phyloP scores from a whole-genome alignment of 2,113 vertebrate genomes.

The Oryctolagus cuniculus region DNA sequence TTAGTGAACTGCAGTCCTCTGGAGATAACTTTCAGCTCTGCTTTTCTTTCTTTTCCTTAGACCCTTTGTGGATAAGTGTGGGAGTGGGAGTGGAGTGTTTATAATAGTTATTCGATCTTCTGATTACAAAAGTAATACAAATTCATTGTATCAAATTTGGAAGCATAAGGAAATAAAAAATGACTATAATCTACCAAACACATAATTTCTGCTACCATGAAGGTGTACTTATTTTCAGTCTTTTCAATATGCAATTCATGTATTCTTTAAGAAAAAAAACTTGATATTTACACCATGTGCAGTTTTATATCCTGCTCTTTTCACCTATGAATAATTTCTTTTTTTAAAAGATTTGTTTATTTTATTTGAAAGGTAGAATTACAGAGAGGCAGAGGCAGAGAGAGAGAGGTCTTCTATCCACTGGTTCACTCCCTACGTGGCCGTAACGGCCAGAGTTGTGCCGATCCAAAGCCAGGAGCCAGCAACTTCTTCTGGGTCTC shows the following conservation, averaged over 20 bases:
- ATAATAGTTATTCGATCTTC: neutral
- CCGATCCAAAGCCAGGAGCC: no score
- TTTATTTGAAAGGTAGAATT: no score
- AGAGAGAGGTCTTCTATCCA: no score
- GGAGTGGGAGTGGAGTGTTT: neutral
- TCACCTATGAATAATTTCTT: neutral
- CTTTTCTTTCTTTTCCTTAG: neutral
- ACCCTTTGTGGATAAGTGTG: neutral
- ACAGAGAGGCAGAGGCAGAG: no score
- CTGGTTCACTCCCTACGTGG: no score
- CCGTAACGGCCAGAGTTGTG: no score
- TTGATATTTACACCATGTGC: neutral
- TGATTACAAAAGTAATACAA: neutral
- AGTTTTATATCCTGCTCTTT: conserved; percentile 12
- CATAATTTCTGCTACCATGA: neutral
- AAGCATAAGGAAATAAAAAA: neutral
- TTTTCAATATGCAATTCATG: neutral
- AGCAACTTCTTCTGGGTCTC: no score
- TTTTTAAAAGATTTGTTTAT: no score
- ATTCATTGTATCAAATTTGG: neutral
- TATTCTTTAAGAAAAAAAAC: neutral
- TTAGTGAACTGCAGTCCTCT: neutral
- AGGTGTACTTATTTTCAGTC: neutral
- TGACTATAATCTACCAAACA: neutral
- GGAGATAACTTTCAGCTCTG: neutral